Conservation (phyloP, 2,888 invertebrate genomes). For the Archips xylosteana region DNA sequence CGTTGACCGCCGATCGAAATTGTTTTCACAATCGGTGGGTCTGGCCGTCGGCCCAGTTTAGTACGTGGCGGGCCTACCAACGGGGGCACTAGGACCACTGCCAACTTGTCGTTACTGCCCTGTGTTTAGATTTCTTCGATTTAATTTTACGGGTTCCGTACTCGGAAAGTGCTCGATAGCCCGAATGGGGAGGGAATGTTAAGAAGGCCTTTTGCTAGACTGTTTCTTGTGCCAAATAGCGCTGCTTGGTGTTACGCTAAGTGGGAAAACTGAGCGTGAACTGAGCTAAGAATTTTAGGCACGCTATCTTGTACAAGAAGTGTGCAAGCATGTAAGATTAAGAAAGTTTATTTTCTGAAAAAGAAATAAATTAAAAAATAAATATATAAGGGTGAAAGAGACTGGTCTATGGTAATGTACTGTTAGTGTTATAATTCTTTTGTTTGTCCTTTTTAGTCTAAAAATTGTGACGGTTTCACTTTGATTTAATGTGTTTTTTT, state of each 20-base stretch:
- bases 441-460: no score
- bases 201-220: not conserved
- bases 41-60: slow-evolving; percentile 54
- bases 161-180: slow-evolving; percentile 26
- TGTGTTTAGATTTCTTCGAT: slow-evolving; percentile 47
- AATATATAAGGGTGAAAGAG: no score
- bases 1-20: slow-evolving; percentile 35
- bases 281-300: no score
- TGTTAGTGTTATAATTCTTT: no score
- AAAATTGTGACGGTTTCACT: no score
- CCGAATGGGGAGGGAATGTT: slow-evolving; percentile 3
- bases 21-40: slow-evolving; percentile 67
- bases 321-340: no score
- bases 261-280: not conserved
- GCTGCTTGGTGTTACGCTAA: not conserved
- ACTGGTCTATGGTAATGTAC: no score
- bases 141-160: slow-evolving; percentile 26
- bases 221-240: not conserved
- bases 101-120: slow-evolving; percentile 52
- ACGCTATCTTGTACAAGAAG: no score
- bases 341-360: no score
- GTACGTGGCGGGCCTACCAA: slow-evolving; percentile 55
- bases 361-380: no score
- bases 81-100: slow-evolving; percentile 44
- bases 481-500: no score